These are phyloP conservation scores for Maconellicoccus hirsutus DNA, from an alignment of 1,140 invertebrate genomes.

Conservation along the genomic window DNA sequence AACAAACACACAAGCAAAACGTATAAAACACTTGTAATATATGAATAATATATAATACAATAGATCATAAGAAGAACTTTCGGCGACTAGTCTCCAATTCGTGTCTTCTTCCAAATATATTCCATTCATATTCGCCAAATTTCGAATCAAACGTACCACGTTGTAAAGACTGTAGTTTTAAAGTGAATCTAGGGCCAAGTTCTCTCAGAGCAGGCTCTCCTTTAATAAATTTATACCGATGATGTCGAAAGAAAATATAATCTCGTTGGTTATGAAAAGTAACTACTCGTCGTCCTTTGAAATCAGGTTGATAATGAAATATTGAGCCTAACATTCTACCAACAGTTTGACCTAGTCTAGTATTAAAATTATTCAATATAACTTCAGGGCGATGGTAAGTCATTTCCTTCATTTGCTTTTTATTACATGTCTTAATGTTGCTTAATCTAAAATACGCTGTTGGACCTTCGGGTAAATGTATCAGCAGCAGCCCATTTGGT, in stretches of 20 bases:
- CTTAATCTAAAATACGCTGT: conserved; percentile 56
- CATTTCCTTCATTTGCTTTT: conserved; percentile 65
- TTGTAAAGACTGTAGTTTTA: conserved; percentile 84
- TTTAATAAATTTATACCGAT: conserved; percentile 90
- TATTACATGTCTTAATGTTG: conserved; percentile 70
- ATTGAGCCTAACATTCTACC: conserved; percentile 88
- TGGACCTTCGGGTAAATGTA: conserved; percentile 90
- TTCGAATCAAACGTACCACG: conserved; percentile 95
- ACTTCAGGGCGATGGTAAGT: conserved; percentile 84
- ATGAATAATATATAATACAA: not conserved
- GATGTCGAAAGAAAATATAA: conserved; percentile 97
- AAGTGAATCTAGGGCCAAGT: conserved; percentile 88
- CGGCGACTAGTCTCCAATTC: conserved; percentile 81
- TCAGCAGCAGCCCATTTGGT: conserved; percentile 82
- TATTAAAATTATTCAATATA: conserved; percentile 92
- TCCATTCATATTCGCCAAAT: conserved; percentile 94
- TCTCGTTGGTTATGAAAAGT: conserved; percentile 99
- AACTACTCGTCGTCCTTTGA: conserved; percentile 78
- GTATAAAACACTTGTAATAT: too few relatives aligned
- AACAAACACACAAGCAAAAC: too few relatives aligned
- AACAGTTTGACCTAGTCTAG: conserved; percentile 77
- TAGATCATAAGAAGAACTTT: conserved; percentile 70
- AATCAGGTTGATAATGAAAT: conserved; percentile 94
- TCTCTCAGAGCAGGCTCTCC: conserved; percentile 62
- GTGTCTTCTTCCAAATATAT: conserved; percentile 79